Percentiles rank a stretch among this genome's conserved stretches.
Evolutionary conservation across 2,113 vertebrate species (phyloP).

Genomic region (Baryphthengus martii): DNA sequence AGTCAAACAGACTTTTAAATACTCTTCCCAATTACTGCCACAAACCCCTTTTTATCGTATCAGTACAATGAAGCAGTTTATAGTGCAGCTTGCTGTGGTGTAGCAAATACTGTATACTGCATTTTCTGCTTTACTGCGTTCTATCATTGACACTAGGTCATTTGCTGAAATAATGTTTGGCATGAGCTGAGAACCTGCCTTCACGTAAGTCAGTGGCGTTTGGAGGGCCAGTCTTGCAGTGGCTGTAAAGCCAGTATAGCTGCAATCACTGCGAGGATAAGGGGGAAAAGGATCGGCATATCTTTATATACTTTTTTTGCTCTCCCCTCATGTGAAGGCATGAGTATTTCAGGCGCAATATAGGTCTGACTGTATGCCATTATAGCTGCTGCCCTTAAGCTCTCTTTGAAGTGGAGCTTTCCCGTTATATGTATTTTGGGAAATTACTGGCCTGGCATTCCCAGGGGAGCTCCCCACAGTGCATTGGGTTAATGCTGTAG

Average conservation of each 20-base stretch:
- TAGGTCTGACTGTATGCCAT: background rate
- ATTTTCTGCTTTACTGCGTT: background rate
- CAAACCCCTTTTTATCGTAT: background rate
- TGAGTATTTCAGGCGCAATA: background rate
- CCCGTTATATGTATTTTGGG: background rate
- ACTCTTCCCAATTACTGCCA: conserved; percentile 14
- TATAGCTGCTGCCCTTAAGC: background rate
- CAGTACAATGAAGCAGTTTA: background rate
- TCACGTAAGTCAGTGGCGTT: background rate
- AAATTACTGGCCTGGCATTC: background rate
- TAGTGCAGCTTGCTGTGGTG: background rate
- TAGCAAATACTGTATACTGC: background rate
- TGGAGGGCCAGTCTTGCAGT: background rate
- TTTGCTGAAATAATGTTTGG: background rate
- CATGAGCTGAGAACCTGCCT: background rate
- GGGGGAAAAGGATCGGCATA: background rate
- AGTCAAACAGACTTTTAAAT: conserved; percentile 34
- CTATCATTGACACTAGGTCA: background rate
- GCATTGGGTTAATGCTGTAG: background rate
- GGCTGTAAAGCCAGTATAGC: background rate
- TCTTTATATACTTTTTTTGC: background rate
- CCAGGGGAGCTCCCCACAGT: rapidly evolving
- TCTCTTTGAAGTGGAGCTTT: background rate
- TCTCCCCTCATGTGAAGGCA: background rate
- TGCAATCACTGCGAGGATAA: rapidly evolving